Percentiles rank a stretch among this genome's conserved stretches.
Evolutionary conservation across 2,888 invertebrate genomes (phyloP).

Genomic region (Andrena minutula): DNA sequence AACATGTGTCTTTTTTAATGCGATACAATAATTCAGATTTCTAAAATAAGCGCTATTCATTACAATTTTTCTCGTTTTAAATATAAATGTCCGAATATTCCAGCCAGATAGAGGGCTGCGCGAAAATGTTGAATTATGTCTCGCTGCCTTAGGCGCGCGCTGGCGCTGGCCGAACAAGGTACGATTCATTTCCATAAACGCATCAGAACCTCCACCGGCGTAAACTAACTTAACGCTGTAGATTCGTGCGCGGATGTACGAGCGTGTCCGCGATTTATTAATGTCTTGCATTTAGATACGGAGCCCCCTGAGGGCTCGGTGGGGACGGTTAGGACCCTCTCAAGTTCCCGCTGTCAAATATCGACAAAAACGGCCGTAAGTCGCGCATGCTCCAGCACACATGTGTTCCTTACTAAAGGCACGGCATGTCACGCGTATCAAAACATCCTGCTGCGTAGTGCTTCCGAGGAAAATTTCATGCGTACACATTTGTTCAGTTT

Average conservation of each 20-base stretch:
- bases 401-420: conserved; percentile 39
- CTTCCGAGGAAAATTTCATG: conserved; percentile 31
- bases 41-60: neutral
- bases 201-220: conserved; percentile 74
- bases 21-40: neutral
- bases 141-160: conserved; percentile 70
- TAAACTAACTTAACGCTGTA: conserved; percentile 77
- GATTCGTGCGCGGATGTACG: conserved; percentile 60
- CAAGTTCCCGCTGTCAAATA: conserved; percentile 76
- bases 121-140: conserved; percentile 74
- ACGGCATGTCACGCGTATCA: conserved; percentile 51
- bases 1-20: neutral
- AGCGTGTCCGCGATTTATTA: conserved; percentile 79
- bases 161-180: conserved; percentile 74
- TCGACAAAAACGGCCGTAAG: conserved; percentile 77
- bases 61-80: conserved; percentile 28
- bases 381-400: conserved; percentile 73
- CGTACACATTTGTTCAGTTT: neutral
- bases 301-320: conserved; percentile 72
- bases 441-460: conserved; percentile 58
- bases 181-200: conserved; percentile 80
- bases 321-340: conserved; percentile 73
- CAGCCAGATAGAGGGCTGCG: conserved; percentile 43
- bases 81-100: conserved; percentile 45
- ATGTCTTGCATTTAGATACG: conserved; percentile 80